A percentile compares a stretch with the other conserved stretches of the same genome.
These are phyloP conservation scores for Dunckerocampus dactyliophorus DNA, from an alignment of 2,113 vertebrate species.

Conservation along the genomic window DNA sequence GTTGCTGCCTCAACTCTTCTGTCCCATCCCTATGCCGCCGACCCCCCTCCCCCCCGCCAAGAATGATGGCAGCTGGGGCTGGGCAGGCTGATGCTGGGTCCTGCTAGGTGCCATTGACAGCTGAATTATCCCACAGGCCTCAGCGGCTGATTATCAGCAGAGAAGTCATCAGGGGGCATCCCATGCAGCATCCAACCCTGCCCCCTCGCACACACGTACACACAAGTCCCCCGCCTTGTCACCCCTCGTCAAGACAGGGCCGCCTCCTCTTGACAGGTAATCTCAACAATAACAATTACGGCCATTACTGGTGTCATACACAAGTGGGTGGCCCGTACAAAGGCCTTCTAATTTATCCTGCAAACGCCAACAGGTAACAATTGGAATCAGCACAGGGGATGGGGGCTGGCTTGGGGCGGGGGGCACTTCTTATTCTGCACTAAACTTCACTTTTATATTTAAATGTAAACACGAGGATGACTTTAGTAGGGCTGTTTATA, in stretches of 20 bases:
- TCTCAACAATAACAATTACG: constrained; percentile 99
- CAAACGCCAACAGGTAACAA: constrained; percentile 90
- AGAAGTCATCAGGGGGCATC: constrained; percentile 95
- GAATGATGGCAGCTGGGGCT: constrained; percentile 95
- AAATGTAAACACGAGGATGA: too few relatives aligned
- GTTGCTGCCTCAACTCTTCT: constrained; percentile 46
- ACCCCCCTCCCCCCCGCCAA: constrained; percentile 52
- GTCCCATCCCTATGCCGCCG: constrained; percentile 18
- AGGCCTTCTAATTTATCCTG: constrained; percentile 88
- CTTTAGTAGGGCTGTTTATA: too few relatives aligned
- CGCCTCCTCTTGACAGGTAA: constrained; percentile 95
- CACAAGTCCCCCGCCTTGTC: constrained; percentile 79
- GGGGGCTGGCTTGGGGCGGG: neutral
- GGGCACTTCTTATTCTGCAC: neutral
- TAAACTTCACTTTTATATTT: too few relatives aligned
- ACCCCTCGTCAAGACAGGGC: constrained; percentile 97
- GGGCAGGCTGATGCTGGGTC: constrained; percentile 78
- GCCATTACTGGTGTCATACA: constrained; percentile 99
- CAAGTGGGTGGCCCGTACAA: constrained; percentile 88
- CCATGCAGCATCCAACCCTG: constrained; percentile 69
- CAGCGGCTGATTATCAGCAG: constrained; percentile 95
- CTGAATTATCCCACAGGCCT: constrained; percentile 97
- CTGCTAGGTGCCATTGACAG: constrained; percentile 92
- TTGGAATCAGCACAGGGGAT: constrained; percentile 80
- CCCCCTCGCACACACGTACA: constrained; percentile 63